Base-by-base conservation (phyloP, 2,888 invertebrate genomes). In the Tetropium fuscum region DNA sequence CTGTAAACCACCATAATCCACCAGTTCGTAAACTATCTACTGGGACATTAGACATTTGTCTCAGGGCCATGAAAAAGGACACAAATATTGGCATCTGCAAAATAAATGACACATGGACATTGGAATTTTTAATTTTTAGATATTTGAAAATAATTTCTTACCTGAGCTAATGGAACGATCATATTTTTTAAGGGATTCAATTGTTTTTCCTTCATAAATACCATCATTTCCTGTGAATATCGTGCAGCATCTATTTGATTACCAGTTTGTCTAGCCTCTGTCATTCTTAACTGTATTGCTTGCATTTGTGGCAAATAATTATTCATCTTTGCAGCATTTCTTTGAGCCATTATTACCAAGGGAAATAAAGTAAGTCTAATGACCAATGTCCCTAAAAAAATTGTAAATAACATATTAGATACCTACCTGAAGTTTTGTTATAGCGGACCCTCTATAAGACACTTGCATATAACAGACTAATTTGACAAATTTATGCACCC, bases 1-100 rank as follows among this genome's bases (percentile, higher is more conserved):
- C 97, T 2, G 87, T 84, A 79, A 99, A 97, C 98, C 98, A 99
- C 72, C 86, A 89, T 1, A 95, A 68, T 0, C 99, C 99, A 20
- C 98, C 98, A 0, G 87, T 84, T 64, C 88, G 86, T 86, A 98
- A 87, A 77, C 96, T 96, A 34, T 94, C 95, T 25, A 99, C 93
- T 1, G 97, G 98, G 20, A 91, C 86, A 74, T 90, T 91, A 1
- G 95, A 89, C 97, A 99, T 97, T 64, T 87, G 84, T 70, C 94
- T 86, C 41, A 99, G 81, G 0, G 91, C 95, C 83, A 94, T 86
- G 78, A 97, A 98, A 78, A 96, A 93, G 0, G 97, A 96, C 63
- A 98, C 82, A 79, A 98, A 98, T 10, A 98, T 83, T 0, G 97
- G 97, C 51, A 87, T 85, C 89, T 90, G 61, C 36, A 38, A 78